Base-by-base conservation (phyloP, 2,113 vertebrate species). In the Chionis minor region DNA sequence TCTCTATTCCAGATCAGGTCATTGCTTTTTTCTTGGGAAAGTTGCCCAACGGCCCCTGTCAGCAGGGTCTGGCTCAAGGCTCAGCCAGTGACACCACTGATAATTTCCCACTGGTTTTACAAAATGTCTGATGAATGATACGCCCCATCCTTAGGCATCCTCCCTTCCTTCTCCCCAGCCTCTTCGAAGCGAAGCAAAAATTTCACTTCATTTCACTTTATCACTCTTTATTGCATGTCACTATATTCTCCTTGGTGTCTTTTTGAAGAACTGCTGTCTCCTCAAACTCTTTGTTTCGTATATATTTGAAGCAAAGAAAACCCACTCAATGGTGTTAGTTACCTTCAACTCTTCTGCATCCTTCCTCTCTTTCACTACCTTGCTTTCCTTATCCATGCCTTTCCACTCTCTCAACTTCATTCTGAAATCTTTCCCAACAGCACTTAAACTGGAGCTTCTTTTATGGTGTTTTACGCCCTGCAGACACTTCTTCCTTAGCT, bases 231-330 rank as follows among this genome's bases (percentile, higher is more conserved):
- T 26, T 59, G 69, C 61, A 38, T 4, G 19, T 86, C 67, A 86
- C 58, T 95, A 63, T 81, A 86, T 69, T 78, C 83, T 90, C 38
- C 38, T 56, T 75, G 38, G 42, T 79, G 35, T 49, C 65, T 94
- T 80, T 86, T 72, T 45, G 44, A 92, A 98, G 79, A 66, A 14
- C 35, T 44, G 44, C 42, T 61, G 40, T 90, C 73, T 94, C 61
- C 63, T 86, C 62, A 47, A 59, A 62, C 28, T 79, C 38, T 67
- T 70, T 75, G 24, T 69, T 89, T 75, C 26, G 44, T 28, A 92
- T 14, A 66, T 32, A 78, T 58, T 75, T 73, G 67, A 94, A 91
- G 86, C 26, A 38, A 93, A 95, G 90, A 87, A 94, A 94, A 62
- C 15, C 7, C 73, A 94, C 69, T 80, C n/a, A 44, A 26, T 42